Percentiles rank a stretch among this genome's conserved stretches.
These are phyloP conservation scores for Telmatherina bonti DNA, from an alignment of 2,797 vertebrate species.

Conservation along the genomic window DNA sequence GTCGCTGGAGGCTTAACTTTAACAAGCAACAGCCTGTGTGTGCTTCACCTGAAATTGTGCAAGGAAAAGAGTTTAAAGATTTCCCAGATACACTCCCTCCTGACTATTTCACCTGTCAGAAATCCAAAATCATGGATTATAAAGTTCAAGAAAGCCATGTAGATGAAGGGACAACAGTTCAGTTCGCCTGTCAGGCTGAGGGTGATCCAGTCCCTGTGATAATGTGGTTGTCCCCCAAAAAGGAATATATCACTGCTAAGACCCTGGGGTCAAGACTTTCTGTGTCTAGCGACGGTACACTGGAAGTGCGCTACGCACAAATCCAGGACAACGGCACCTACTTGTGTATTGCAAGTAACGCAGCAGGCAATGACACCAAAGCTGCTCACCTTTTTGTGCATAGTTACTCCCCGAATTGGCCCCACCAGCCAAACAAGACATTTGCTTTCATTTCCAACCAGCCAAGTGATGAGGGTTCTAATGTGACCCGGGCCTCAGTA, in stretches of 20 bases:
- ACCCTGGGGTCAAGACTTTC: constrained; percentile 91
- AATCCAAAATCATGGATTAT: constrained; percentile 93
- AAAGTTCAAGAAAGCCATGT: constrained; percentile 93
- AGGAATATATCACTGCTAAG: constrained; percentile 96
- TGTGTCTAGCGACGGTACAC: constrained; percentile 91
- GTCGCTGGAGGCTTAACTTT: constrained; percentile 98
- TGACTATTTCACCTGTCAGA: constrained; percentile 93
- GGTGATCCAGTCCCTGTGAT: constrained; percentile 93
- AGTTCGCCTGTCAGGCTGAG: constrained; percentile 92
- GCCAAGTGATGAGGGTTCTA: constrained; percentile 93
- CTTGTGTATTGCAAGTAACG: constrained; percentile 95
- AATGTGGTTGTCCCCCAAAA: constrained; percentile 96
- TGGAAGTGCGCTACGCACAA: constrained; percentile 98
- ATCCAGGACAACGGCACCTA: constrained; percentile 99
- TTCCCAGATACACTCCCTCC: constrained; percentile 92
- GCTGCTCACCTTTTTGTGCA: constrained; percentile 95
- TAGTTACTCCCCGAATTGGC: constrained; percentile 99
- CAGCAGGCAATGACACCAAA: constrained; percentile 96
- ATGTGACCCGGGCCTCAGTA: constrained; percentile 92
- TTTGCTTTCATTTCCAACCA: constrained; percentile 99
- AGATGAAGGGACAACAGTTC: constrained; percentile 96
- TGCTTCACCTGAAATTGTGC: constrained; percentile 89
- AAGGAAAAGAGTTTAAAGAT: constrained; percentile 97
- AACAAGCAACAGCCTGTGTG: constrained; percentile 95
- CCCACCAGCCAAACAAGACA: constrained; percentile 97